These are phyloP conservation scores for Adela reaumurella DNA, from an alignment of 2,888 invertebrate species.

Conservation along the genomic window DNA sequence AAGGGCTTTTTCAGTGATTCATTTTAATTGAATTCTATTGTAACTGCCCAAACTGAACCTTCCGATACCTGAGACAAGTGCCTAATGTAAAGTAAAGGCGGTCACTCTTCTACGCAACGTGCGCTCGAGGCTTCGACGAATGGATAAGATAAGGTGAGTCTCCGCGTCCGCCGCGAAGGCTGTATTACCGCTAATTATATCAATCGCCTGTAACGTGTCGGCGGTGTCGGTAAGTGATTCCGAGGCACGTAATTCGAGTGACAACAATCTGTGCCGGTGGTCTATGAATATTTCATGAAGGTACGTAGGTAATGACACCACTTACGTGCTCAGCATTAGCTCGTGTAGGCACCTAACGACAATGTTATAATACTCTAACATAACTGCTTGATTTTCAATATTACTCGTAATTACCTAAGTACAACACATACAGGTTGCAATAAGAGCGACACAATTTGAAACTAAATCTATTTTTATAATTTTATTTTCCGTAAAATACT, in stretches of 20 bases:
- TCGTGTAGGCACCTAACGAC: slow-evolving; percentile 23
- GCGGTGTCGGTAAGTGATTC: slow-evolving; percentile 31
- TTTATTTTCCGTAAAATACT: too few species aligned
- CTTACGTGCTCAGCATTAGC: slow-evolving; percentile 17
- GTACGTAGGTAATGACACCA: slow-evolving; percentile 32
- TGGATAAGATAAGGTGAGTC: slow-evolving; percentile 15
- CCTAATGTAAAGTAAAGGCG: too few species aligned
- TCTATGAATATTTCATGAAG: slow-evolving; percentile 45
- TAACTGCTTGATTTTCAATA: too few species aligned
- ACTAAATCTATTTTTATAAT: too few species aligned
- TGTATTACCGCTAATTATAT: slow-evolving; percentile 36
- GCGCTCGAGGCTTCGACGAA: background rate
- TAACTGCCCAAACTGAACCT: too few species aligned
- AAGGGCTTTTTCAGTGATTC: too few species aligned
- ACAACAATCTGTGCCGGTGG: slow-evolving; percentile 40
- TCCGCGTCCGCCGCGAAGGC: slow-evolving; percentile 48
- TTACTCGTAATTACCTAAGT: too few species aligned
- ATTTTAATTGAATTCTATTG: too few species aligned
- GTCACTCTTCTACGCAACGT: background rate
- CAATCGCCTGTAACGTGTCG: background rate
- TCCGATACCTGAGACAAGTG: too few species aligned
- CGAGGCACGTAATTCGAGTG: slow-evolving; percentile 33
- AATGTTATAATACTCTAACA: background rate
- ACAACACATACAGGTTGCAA: too few species aligned
- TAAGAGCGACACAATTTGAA: too few species aligned